phyloP scores from a whole-genome alignment of 2,888 invertebrate species.

The Caenorhabditis panamensis region DNA sequence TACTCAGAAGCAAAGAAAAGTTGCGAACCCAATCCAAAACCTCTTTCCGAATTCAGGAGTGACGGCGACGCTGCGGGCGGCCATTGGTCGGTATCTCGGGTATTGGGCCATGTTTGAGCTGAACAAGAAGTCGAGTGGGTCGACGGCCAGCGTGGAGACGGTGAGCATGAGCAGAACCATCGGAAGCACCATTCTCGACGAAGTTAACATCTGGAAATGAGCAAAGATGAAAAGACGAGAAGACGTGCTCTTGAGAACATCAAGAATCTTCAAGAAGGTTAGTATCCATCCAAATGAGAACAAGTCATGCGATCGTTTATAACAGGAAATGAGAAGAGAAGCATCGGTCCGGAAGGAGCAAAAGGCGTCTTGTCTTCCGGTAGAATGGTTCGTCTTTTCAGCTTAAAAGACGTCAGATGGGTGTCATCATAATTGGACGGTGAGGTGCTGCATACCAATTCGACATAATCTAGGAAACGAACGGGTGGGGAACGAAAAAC shows the following conservation, averaged over 20 bases:
- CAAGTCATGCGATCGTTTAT: slow-evolving; percentile 51
- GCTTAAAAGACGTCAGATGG: neutral
- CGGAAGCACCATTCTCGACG: slow-evolving; percentile 25
- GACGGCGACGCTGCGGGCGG: slow-evolving; percentile 11
- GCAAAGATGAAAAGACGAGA: neutral
- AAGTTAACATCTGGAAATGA: slow-evolving; percentile 27
- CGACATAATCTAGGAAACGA: neutral
- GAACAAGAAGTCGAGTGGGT: slow-evolving; percentile 52
- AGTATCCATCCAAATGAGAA: slow-evolving; percentile 10
- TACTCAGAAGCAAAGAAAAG: neutral
- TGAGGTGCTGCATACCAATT: slow-evolving; percentile 37
- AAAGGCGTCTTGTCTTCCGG: slow-evolving; percentile 6
- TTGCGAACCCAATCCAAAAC: slow-evolving; percentile 49
- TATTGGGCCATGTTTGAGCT: slow-evolving; percentile 53
- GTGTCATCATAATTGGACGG: slow-evolving; percentile 28
- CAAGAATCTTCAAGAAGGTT: slow-evolving; percentile 10
- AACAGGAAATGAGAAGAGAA: slow-evolving; percentile 14
- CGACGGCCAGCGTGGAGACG: slow-evolving; percentile 21
- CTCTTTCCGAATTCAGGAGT: slow-evolving; percentile 47
- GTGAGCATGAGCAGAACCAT: slow-evolving; percentile 15
- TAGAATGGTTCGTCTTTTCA: neutral
- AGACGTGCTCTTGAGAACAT: neutral
- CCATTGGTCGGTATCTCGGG: slow-evolving; percentile 34
- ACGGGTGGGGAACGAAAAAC: slow-evolving; percentile 2
- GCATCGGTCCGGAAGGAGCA: neutral